Evolutionary conservation across 2,888 invertebrate species (phyloP).

Genomic region (Leuctra nigra): DNA sequence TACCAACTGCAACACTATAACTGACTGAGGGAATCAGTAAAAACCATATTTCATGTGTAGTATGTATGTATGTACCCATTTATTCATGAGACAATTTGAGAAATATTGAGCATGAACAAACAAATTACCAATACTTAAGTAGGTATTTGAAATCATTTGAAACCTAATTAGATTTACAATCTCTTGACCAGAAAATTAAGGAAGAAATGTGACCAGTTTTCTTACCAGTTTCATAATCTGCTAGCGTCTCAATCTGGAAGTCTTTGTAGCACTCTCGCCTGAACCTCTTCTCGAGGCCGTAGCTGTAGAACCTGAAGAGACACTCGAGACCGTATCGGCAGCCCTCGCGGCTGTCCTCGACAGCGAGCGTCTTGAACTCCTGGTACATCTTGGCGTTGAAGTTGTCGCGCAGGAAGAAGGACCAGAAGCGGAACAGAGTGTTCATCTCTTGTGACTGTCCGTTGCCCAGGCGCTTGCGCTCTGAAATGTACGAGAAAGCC

Average conservation of each 20-base stretch:
- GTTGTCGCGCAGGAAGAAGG: constrained; percentile 96
- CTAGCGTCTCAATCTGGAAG: constrained; percentile 88
- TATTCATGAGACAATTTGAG: no score
- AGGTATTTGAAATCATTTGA: no score
- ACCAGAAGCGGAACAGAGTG: constrained; percentile 98
- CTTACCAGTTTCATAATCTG: constrained; percentile 80
- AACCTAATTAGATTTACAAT: no score
- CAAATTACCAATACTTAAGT: no score
- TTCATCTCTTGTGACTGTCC: constrained; percentile 99
- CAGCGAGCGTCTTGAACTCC: constrained; percentile 87
- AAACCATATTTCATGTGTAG: no score
- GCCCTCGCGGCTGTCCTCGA: constrained; percentile 86
- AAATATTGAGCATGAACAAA: no score
- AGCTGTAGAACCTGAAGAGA: constrained; percentile 93
- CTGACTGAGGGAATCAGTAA: no score
- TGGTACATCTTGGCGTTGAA: constrained; percentile 98
- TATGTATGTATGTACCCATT: no score
- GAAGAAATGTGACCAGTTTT: no score
- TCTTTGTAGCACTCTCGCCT: constrained; percentile 91
- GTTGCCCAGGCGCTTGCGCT: constrained; percentile 85
- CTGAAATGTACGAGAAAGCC: no score
- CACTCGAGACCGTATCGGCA: constrained; percentile 65
- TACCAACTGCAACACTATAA: no score
- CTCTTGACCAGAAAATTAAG: no score
- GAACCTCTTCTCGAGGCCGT: constrained; percentile 95